Base-by-base conservation (phyloP, 1,140 invertebrate genomes). In the Epicauta chinensis region DNA sequence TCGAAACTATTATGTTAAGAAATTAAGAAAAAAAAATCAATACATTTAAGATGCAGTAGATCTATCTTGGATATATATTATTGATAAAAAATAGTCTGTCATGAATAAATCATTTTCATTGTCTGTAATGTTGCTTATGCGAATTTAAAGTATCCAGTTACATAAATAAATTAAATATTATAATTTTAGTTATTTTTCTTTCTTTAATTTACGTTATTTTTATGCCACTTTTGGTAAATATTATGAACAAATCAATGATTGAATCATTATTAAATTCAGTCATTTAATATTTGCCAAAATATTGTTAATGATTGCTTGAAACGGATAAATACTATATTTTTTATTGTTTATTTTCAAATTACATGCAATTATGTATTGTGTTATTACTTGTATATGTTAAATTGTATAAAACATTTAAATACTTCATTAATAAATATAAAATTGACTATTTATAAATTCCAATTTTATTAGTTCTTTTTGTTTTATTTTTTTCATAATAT, bases 301-400 rank as follows among this genome's bases (percentile, higher is more conserved):
- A 5, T 36, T 36, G n/a, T 4, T 13, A 36, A 36, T 13, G 14
- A 13, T 36, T 36, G 14, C 14, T 12, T 12, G 14, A 23, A 23
- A 23, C 23, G 23, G 7, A 23, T 23, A 23, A 23, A 23, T 3
- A 52, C 9, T 38, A 39, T 35, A 44, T 39, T 38, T 44, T 45
- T 45, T 39, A 52, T 38, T 49, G 44, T 48, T 55, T 50, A 51
- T 50, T 32, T 42, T 38, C 23, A 42, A 51, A 43, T 16, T 55
- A 13, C 39, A 49, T 54, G 39, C 35, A 32, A 30, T 43, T 45
- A 49, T 16, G 11, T 35, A 37, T 30, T 55, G 34, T 32, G 40
- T 49, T 46, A 51, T 58, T 55, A 55, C 57, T 60, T 61, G 59
- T 61, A 61, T 61, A 61, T 61, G 59, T 61, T 58, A 45, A n/a